Conservation (phyloP, 2,888 invertebrate genomes). For the Eupelmus urozonus region DNA sequence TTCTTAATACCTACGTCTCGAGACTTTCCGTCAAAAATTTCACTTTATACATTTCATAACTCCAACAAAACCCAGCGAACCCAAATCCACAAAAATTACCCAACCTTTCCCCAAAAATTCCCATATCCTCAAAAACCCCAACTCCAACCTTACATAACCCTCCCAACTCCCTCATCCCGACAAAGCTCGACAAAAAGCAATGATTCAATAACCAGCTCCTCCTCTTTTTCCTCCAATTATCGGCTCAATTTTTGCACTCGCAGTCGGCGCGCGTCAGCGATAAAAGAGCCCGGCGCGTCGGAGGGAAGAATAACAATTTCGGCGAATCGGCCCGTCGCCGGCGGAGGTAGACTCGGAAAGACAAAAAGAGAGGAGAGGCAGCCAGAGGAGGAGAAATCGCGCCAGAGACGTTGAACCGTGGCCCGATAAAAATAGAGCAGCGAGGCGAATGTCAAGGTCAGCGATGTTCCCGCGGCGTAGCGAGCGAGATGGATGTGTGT, state of each 20-base stretch:
- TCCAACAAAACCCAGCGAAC: too few relatives aligned
- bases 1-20: too few relatives aligned
- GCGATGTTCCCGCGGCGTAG: constrained; percentile 28
- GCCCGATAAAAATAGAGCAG: constrained; percentile 59
- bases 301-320: constrained; percentile 48
- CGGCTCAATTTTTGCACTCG: constrained; percentile 22
- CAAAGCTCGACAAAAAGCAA: constrained; percentile 4
- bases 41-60: too few relatives aligned
- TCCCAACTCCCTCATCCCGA: too few relatives aligned
- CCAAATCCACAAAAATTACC: too few relatives aligned
- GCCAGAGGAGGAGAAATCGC: constrained; percentile 31
- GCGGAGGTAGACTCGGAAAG: background rate
- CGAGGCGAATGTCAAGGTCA: constrained; percentile 60
- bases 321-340: constrained; percentile 51
- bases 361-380: background rate
- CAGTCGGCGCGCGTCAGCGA: background rate
- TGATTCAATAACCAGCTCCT: constrained; percentile 12
- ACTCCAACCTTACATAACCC: too few relatives aligned
- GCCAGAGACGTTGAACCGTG: constrained; percentile 57
- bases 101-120: too few relatives aligned
- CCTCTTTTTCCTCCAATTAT: constrained; percentile 33
- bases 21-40: too few relatives aligned
- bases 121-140: too few relatives aligned
- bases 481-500: background rate
- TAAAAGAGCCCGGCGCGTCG: background rate